Conservation (phyloP, 2,888 invertebrate genomes). For the Dastarcus helophoroides region DNA sequence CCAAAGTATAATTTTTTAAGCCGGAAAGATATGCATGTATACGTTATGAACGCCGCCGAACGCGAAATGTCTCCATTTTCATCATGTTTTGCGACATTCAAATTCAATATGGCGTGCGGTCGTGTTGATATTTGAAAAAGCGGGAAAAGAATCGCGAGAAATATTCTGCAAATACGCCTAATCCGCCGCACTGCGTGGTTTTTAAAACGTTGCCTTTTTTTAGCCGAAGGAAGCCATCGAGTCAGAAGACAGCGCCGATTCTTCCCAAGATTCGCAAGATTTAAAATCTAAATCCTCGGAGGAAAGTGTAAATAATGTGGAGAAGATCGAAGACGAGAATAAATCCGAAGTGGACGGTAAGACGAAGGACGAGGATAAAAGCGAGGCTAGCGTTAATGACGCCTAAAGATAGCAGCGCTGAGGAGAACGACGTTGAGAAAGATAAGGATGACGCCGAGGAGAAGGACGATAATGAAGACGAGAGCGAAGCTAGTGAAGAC, state of each 20-base stretch:
- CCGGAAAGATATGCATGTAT: too few species aligned
- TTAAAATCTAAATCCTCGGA: slow-evolving; percentile 17
- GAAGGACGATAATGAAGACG: slow-evolving; percentile 22
- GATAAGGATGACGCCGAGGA: slow-evolving; percentile 25
- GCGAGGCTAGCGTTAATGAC: slow-evolving; percentile 16
- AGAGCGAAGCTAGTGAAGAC: slow-evolving; percentile 23
- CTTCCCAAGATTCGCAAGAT: slow-evolving; percentile 26
- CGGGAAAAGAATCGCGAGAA: slow-evolving; percentile 31
- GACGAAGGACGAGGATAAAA: slow-evolving; percentile 19
- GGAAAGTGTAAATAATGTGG: slow-evolving; percentile 13
- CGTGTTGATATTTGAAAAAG: slow-evolving; percentile 37
- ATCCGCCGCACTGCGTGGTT: too few species aligned
- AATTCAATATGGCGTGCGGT: slow-evolving; percentile 36
- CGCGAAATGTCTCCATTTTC: too few species aligned
- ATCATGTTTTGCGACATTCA: slow-evolving; percentile 28
- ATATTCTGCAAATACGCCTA: slow-evolving; percentile 3
- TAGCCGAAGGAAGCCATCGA: slow-evolving; percentile 7
- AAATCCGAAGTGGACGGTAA: slow-evolving; percentile 12
- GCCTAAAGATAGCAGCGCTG: slow-evolving; percentile 13
- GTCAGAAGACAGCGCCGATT: slow-evolving; percentile 23
- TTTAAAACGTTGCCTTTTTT: too few species aligned
- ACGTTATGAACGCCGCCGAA: too few species aligned
- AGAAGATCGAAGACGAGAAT: slow-evolving; percentile 16
- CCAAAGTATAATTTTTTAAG: too few species aligned
- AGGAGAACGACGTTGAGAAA: slow-evolving; percentile 17